A percentile compares a stretch with the other conserved stretches of the same genome.
These are phyloP conservation scores for Cottus gobio DNA, from an alignment of 2,113 vertebrate species.

Conservation along the genomic window DNA sequence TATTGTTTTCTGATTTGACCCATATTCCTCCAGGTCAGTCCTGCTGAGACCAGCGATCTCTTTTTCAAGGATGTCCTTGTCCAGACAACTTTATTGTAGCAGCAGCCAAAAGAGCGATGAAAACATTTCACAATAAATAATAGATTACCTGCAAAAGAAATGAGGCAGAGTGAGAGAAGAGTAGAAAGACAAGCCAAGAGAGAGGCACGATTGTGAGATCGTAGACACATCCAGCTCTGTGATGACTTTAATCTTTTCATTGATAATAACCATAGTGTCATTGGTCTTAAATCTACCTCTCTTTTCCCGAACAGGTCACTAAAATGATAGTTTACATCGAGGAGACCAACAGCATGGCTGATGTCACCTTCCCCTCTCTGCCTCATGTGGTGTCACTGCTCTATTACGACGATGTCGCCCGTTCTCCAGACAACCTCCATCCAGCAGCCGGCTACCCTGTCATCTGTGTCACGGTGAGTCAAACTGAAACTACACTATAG, in stretches of 20 bases:
- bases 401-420: conserved; percentile 86
- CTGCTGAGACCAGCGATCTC: conserved; percentile 45
- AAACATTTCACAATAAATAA: conserved; percentile 63
- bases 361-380: conserved; percentile 94
- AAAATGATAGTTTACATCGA: conserved; percentile 96
- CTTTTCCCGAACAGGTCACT: conserved; percentile 79
- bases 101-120: conserved; percentile 28
- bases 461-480: conserved; percentile 93
- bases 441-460: conserved; percentile 92
- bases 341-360: conserved; percentile 92
- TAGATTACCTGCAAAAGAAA: conserved; percentile 37
- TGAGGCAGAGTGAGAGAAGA: not conserved
- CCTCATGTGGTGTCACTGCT: conserved; percentile 91
- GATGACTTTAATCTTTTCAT: not conserved
- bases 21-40: conserved; percentile 53
- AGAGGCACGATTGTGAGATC: not conserved
- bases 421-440: conserved; percentile 76
- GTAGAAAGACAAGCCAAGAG: not conserved
- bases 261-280: not conserved
- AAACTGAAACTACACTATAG: not conserved
- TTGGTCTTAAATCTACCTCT: conserved; percentile 5
- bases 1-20: conserved; percentile 29
- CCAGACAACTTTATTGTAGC: conserved; percentile 48
- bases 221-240: conserved; percentile 16
- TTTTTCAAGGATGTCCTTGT: conserved; percentile 32